A percentile compares a stretch with the other conserved stretches of the same genome.
phyloP scores from a whole-genome alignment of 1,140 invertebrate genomes.

The Heliconius melpomene region DNA sequence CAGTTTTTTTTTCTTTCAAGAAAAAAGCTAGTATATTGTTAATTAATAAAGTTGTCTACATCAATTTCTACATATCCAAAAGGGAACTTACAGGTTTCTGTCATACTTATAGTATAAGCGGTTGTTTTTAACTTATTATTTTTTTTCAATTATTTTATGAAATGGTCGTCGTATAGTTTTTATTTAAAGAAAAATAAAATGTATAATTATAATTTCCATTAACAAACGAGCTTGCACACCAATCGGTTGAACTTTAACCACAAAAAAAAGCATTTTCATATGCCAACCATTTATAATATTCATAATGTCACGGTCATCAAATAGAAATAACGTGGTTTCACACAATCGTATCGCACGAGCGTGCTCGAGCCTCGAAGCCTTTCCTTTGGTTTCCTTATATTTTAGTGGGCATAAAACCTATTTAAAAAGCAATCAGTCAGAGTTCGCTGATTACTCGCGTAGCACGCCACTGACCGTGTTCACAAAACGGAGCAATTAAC shows the following conservation, averaged over 20 bases:
- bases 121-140: too few relatives aligned
- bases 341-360: slow-evolving; percentile 49
- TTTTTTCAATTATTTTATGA: slow-evolving; percentile 35
- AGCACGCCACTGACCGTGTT: slow-evolving; percentile 77
- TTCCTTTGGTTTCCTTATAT: slow-evolving; percentile 70
- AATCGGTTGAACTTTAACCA: slow-evolving; percentile 12
- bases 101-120: slow-evolving; percentile 15
- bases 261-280: neutral
- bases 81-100: neutral
- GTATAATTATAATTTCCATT: slow-evolving; percentile 28
- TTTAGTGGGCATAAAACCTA: slow-evolving; percentile 79
- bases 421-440: slow-evolving; percentile 81
- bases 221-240: slow-evolving; percentile 33
- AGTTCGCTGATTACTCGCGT: slow-evolving; percentile 72
- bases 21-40: neutral
- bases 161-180: slow-evolving; percentile 31
- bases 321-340: slow-evolving; percentile 28
- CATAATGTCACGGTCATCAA: slow-evolving; percentile 36
- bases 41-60: neutral
- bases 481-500: slow-evolving; percentile 81
- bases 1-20: neutral
- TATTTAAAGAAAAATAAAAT: slow-evolving; percentile 35
- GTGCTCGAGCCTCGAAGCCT: slow-evolving; percentile 26
- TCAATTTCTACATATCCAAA: slow-evolving; percentile 1
- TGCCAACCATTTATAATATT: slow-evolving; percentile 12